phyloP scores from a whole-genome alignment of 2,888 invertebrate genomes.

The Ophonus ardosiacus region DNA sequence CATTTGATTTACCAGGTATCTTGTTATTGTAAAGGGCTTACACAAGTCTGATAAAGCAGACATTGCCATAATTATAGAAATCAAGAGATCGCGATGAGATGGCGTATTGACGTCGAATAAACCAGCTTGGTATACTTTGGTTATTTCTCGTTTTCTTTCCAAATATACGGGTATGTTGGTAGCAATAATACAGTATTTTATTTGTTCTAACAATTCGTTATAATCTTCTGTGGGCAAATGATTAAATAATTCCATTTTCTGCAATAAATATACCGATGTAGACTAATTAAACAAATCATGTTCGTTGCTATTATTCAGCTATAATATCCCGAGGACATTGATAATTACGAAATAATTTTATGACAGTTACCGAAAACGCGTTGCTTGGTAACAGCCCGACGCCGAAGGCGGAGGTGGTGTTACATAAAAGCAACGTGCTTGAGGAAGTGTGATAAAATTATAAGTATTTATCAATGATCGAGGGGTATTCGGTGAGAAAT shows the following conservation, averaged over 20 bases:
- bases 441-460: too few species aligned
- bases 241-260: slow-evolving; percentile 76
- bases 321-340: too few species aligned
- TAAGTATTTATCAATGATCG: too few species aligned
- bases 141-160: slow-evolving; percentile 77
- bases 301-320: too few species aligned
- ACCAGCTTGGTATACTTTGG: slow-evolving; percentile 76
- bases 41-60: slow-evolving; percentile 80
- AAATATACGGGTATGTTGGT: slow-evolving; percentile 81
- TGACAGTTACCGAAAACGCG: too few species aligned
- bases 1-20: slow-evolving; percentile 77
- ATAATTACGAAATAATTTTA: too few species aligned
- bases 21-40: slow-evolving; percentile 79
- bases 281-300: too few species aligned
- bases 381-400: too few species aligned
- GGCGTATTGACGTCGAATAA: slow-evolving; percentile 76
- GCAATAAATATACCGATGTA: slow-evolving; percentile 71
- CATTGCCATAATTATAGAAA: slow-evolving; percentile 79
- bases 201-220: slow-evolving; percentile 76
- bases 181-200: slow-evolving; percentile 79
- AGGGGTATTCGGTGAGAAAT: too few species aligned
- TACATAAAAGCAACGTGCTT: too few species aligned
- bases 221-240: slow-evolving; percentile 74
- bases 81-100: background rate
- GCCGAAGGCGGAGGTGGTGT: too few species aligned